Conservation (phyloP, 2,888 invertebrate species). For the Acanthacorydalis orientalis region DNA sequence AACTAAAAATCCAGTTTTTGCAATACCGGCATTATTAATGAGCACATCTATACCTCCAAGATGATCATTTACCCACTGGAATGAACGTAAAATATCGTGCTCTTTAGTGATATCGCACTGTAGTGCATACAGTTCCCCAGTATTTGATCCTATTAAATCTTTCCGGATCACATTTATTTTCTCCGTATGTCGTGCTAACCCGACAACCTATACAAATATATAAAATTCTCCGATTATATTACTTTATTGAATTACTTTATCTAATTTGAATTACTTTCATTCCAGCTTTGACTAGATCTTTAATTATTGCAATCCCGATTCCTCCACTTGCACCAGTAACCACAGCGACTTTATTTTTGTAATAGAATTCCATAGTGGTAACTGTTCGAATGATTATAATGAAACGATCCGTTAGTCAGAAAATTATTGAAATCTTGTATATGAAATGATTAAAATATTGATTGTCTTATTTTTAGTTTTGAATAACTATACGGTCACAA, state of each 20-base stretch:
- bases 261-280: conserved; percentile 14
- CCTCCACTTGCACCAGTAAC: conserved; percentile 21
- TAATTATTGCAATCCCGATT: conserved; percentile 6
- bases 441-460: too few relatives aligned
- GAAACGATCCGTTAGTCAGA: too few relatives aligned
- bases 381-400: too few relatives aligned
- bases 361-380: too few relatives aligned
- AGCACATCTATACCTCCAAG: conserved; percentile 35
- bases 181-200: background rate
- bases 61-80: conserved; percentile 29
- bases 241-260: too few relatives aligned
- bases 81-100: conserved; percentile 32
- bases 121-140: conserved; percentile 20
- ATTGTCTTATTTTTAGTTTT: too few relatives aligned
- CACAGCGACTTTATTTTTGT: conserved; percentile 11
- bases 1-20: conserved; percentile 23
- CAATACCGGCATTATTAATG: background rate
- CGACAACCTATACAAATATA: background rate
- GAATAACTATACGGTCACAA: too few relatives aligned
- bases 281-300: conserved; percentile 25
- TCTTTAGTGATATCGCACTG: conserved; percentile 35
- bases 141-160: conserved; percentile 1
- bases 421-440: too few relatives aligned
- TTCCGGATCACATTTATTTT: background rate
- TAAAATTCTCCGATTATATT: too few relatives aligned